phyloP scores from a whole-genome alignment of 2,113 vertebrate species.

The Smithornis capensis region DNA sequence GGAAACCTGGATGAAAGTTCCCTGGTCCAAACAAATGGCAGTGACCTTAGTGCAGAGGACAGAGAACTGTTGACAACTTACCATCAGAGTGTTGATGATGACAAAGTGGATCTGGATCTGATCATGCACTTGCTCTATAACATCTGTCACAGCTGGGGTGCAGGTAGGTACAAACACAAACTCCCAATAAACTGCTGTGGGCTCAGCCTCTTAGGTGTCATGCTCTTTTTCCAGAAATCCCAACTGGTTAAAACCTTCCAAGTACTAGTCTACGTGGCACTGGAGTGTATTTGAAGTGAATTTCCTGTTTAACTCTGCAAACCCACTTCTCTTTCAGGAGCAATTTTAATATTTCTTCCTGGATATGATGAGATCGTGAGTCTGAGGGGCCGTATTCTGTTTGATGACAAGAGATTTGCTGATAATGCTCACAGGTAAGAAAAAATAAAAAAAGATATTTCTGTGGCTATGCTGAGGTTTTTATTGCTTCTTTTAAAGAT shows the following conservation, averaged over 20 bases:
- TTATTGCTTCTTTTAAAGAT: background rate
- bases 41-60: slow-evolving; percentile 81
- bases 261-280: background rate
- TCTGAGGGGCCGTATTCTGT: slow-evolving; percentile 86
- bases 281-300: background rate
- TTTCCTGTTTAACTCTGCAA: background rate
- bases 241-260: background rate
- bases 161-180: slow-evolving; percentile 75
- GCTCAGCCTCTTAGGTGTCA: background rate
- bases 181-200: background rate
- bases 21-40: slow-evolving; percentile 68
- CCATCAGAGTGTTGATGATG: slow-evolving; percentile 91
- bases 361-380: slow-evolving; percentile 94
- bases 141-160: slow-evolving; percentile 82
- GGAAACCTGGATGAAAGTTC: slow-evolving; percentile 79
- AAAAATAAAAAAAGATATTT: too few species aligned
- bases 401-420: slow-evolving; percentile 89
- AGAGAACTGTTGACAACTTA: slow-evolving; percentile 87
- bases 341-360: slow-evolving; percentile 88
- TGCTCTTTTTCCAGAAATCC: background rate
- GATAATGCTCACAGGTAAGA: slow-evolving; percentile 81
- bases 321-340: slow-evolving; percentile 76
- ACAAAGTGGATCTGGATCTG: slow-evolving; percentile 90
- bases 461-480: background rate
- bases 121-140: slow-evolving; percentile 89